Evolutionary conservation across 2,888 invertebrate species (phyloP).

Genomic region (Drosophila kanekoi): DNA sequence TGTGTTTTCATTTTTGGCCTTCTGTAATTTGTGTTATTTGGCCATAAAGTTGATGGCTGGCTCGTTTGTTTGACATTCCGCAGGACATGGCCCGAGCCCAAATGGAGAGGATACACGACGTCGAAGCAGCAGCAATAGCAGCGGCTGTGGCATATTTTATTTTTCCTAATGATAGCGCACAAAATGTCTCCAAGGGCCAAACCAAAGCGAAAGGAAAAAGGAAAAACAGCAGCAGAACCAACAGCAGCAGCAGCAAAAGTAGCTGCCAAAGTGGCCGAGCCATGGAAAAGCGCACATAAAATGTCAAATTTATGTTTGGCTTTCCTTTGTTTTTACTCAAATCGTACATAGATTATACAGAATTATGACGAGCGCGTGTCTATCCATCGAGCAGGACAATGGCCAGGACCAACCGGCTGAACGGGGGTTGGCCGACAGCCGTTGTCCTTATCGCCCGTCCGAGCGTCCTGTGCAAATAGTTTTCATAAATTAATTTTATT

Average conservation of each 20-base stretch:
- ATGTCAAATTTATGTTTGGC: conserved; percentile 79
- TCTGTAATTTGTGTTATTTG: conserved; percentile 70
- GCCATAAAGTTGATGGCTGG: conserved; percentile 76
- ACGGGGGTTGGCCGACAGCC: conserved; percentile 9
- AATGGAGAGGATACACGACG: conserved; percentile 9
- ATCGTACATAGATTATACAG: conserved; percentile 82
- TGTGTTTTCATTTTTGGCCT: conserved; percentile 50
- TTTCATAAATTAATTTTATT: conserved; percentile 82
- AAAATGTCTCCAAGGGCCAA: conserved; percentile 71
- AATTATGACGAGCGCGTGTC: conserved; percentile 81
- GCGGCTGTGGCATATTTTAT: conserved; percentile 75
- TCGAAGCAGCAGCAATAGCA: conserved; percentile 22
- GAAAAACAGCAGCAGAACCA: conserved; percentile 10
- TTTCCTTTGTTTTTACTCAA: conserved; percentile 80
- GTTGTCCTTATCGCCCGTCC: conserved; percentile 51
- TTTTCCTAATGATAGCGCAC: conserved; percentile 78
- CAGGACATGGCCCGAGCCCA: conserved; percentile 67
- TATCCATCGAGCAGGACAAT: conserved; percentile 79
- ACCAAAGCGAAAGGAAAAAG: conserved; percentile 12
- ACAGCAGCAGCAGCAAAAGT: conserved; percentile 19
- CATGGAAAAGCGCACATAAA: conserved; percentile 78
- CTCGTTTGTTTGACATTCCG: conserved; percentile 81
- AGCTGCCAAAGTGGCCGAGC: conserved; percentile 44
- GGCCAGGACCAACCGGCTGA: conserved; percentile 27
- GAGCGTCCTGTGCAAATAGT: conserved; percentile 74